Conservation (phyloP, 2,888 invertebrate species). For the Thera obeliscata region DNA sequence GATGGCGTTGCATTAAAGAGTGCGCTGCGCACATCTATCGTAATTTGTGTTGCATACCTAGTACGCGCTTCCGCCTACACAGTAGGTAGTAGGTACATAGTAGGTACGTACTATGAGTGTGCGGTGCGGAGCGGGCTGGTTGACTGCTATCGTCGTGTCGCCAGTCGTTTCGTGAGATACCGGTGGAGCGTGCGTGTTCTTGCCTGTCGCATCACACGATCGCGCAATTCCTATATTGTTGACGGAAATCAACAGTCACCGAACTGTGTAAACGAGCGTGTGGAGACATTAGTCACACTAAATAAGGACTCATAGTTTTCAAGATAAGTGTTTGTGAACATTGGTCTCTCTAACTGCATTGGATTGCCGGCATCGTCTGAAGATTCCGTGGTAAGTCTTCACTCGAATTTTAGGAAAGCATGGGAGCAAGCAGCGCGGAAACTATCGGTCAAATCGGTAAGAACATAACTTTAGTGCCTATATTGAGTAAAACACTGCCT, state of each 20-base stretch:
- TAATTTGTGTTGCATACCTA: slow-evolving; percentile 2
- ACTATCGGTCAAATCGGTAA: too few relatives aligned
- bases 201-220: slow-evolving; percentile 7
- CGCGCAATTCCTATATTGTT: slow-evolving; percentile 23
- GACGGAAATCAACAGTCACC: slow-evolving; percentile 25
- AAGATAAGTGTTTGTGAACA: slow-evolving; percentile 11
- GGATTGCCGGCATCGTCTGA: slow-evolving; percentile 25
- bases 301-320: not conserved
- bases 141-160: slow-evolving; percentile 13
- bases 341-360: slow-evolving; percentile 10
- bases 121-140: not conserved
- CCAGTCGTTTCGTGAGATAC: slow-evolving; percentile 24
- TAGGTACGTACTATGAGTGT: slow-evolving; percentile 6
- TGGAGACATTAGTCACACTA: slow-evolving; percentile 21
- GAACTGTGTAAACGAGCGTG: slow-evolving; percentile 17
- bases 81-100: not conserved
- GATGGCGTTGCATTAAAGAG: slow-evolving; percentile 28
- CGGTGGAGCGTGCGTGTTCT: slow-evolving; percentile 19
- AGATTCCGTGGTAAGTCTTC: slow-evolving; percentile 15
- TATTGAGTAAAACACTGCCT: too few relatives aligned
- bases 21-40: slow-evolving; percentile 22
- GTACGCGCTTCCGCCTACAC: slow-evolving; percentile 30
- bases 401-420: not conserved
- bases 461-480: too few relatives aligned
- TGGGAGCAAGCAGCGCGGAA: not conserved